Base-by-base conservation (phyloP, 2,888 invertebrate genomes). In the Nesidiocoris tenuis region DNA sequence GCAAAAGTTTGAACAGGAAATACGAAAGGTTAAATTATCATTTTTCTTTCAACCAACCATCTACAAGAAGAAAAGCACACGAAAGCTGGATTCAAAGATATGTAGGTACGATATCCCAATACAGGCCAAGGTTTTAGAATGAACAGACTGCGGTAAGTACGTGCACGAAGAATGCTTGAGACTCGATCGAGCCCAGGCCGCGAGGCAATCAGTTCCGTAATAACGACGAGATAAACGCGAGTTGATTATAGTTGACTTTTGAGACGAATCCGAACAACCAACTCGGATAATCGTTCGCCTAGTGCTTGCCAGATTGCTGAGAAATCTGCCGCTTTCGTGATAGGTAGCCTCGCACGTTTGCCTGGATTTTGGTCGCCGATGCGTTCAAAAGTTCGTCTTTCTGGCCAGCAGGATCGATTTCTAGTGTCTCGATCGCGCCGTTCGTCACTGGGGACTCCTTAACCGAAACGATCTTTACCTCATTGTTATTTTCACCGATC, bases 281-380 rank as follows among this genome's bases (percentile, higher is more conserved):
- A n/a, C n/a, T n/a, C n/a, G n/a, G n/a, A n/a, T n/a, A n/a, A 18
- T 17, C 17, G 16, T 39, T 39, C 12, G 24, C 17, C 19, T 18
- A 9, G n/a, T 56, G 55, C 2, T 67, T 54, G 1, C 55, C 56
- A n/a, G 67, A 19, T 21, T 54, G 9, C n/a, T 55, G 22, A 19
- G 56, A 16, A 39, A 19, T 9, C 55, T 78, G 77, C 66, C 79
- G 75, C 76, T 80, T 80, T 18, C 81, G 64, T 1, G 79, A 80
- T 19, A 86, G 83, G 79, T 86, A 87, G 1, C 87, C 87, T 39
- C 87, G 84, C 80, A 87, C 87, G 72, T 86, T 86, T 56, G 87
- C 87, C 82, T 87, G 87, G 70, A 87, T 87, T 80, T 86, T 87
- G 17, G 85, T 85, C 16, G 87, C 87, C 22, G 87, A 70, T 55